Evolutionary conservation across 1,140 invertebrate genomes (phyloP).

Genomic region (Achatina immaculata): DNA sequence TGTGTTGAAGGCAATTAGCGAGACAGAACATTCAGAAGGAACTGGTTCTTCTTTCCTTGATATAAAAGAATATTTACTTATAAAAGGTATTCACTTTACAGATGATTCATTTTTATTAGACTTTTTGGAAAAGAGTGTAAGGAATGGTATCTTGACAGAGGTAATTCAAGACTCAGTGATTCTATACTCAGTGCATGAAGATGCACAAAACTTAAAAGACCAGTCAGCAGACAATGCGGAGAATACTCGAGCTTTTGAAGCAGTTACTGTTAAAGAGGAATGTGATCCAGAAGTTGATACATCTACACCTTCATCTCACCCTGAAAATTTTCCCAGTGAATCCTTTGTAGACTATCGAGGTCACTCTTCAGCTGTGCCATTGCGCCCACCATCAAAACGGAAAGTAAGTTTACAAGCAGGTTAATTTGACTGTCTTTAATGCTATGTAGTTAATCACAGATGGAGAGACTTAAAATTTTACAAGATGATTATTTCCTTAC

Average conservation of each 20-base stretch:
- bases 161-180: neutral
- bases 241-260: neutral
- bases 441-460: no score
- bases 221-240: neutral
- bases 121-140: constrained; percentile 9
- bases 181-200: neutral
- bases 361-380: neutral
- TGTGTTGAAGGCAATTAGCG: constrained; percentile 14
- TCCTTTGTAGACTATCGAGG: neutral
- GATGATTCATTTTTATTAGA: constrained; percentile 13
- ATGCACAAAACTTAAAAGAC: neutral
- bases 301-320: neutral
- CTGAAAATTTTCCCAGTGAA: neutral
- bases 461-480: no score
- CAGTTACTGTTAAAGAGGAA: neutral
- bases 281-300: neutral
- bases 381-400: constrained; percentile 33
- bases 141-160: neutral
- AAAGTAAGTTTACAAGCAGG: constrained; percentile 35
- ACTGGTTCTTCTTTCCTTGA: neutral
- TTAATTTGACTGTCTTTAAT: no score
- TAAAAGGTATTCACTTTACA: neutral
- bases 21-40: constrained; percentile 20
- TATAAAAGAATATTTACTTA: constrained; percentile 11
- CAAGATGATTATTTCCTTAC: no score